Percentiles rank a stretch among this genome's conserved stretches.
Evolutionary conservation across 2,113 vertebrate genomes (phyloP).

Genomic region (Tragelaphus buxtoni): DNA sequence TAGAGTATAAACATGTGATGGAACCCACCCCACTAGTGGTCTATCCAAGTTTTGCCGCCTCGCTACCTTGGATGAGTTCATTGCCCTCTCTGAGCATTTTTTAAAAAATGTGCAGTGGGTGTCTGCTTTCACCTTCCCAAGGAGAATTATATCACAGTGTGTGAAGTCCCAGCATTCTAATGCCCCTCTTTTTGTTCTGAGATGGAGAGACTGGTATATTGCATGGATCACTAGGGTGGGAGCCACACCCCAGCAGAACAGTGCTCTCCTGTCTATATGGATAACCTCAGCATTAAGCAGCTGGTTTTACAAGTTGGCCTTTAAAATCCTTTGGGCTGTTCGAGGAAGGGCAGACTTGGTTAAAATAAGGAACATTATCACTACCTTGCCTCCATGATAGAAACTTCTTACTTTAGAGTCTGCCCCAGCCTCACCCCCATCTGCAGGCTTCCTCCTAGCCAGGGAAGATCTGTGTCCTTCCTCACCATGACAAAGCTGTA

Average conservation of each 20-base stretch:
- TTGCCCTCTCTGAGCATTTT: background rate
- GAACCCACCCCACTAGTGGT: background rate
- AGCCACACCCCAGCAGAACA: fast-evolving
- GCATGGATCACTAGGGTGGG: background rate
- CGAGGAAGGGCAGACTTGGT: background rate
- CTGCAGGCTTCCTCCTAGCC: background rate
- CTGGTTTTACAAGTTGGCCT: background rate
- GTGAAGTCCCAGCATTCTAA: background rate
- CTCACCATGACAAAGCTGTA: background rate
- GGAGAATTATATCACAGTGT: background rate
- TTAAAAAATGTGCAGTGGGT: background rate
- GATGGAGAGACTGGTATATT: background rate
- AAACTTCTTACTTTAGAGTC: background rate
- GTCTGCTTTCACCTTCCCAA: background rate
- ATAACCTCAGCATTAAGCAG: background rate
- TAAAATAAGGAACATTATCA: background rate
- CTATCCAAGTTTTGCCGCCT: background rate
- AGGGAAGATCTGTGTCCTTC: background rate
- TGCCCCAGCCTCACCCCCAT: background rate
- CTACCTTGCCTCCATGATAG: background rate
- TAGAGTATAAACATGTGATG: background rate
- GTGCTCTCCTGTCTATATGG: fast-evolving
- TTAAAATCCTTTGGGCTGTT: background rate
- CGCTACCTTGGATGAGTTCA: background rate
- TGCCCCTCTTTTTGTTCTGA: background rate